Base-by-base conservation (phyloP, 2,888 invertebrate species). In the Slavum lentiscoides region DNA sequence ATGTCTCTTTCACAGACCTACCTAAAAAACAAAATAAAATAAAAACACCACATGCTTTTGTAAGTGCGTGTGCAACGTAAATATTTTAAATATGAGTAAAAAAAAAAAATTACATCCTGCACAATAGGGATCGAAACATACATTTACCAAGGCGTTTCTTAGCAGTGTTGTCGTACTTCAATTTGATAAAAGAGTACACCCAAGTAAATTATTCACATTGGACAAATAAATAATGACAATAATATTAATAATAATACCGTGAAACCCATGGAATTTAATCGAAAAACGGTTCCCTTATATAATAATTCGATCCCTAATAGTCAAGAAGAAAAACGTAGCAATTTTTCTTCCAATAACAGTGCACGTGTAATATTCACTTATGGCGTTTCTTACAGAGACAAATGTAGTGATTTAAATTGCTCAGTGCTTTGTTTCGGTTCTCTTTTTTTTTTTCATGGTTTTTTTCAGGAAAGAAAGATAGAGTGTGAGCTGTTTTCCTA, bases 1-100 rank as follows among this genome's bases (percentile, higher is more conserved):
- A 55, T 55, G 80, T 80, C 64, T 64, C 55, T 62, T 77, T 80
- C 80, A 55, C 70, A 72, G 80, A 80, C 80, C 70, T 80, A 80
- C 37, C 53, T 70, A 80, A 77, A 68, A 64, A 30, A 30, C 30
- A 30, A 30, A 30, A 30, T 30, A 30, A 67, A 67, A 67, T 19
- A 55, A 70, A 69, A 80, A 80, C 59, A 80, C 80, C 61, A 64
- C 70, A 69, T 53, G 70, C 53, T 80, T 72, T 70, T 64, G 70
- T 70, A 64, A 64, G 70, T 80, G 80, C 80, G 55, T 62, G 70
- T 80, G 80, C 62, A 70, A 64, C 64, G 70, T 64, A 72, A 77
- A 61, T 72, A 55, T 80, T 61, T 55, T 61, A 53, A 80, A 72
- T 62, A 80, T 13, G 69, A 70, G 69, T 64, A 64, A 64, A 64